Evolutionary conservation across 2,113 vertebrate species (phyloP).

Genomic region (Poeciliopsis prolifica): DNA sequence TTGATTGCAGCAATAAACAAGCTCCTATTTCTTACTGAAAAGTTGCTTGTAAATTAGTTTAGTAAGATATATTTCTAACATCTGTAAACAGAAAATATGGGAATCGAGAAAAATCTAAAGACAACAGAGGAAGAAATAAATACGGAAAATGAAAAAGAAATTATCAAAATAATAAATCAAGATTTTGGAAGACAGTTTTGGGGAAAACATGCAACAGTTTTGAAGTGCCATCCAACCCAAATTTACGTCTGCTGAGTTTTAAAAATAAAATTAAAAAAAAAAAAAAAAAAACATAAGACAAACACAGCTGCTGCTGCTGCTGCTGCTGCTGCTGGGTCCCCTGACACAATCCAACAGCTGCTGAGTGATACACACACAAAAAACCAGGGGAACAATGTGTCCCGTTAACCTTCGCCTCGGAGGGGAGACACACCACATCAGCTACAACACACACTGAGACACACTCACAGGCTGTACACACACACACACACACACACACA

Average conservation of each 20-base stretch:
- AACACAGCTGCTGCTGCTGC: slow-evolving; percentile 51
- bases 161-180: too few species aligned
- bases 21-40: too few species aligned
- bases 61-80: neutral
- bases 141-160: too few species aligned
- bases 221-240: slow-evolving; percentile 5
- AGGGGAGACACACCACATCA: slow-evolving; percentile 17
- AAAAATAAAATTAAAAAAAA: slow-evolving; percentile 9
- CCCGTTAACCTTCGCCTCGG: slow-evolving; percentile 24
- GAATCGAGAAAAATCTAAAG: neutral
- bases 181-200: neutral
- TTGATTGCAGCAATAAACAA: too few species aligned
- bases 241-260: slow-evolving; percentile 37
- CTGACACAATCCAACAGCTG: slow-evolving; percentile 50
- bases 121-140: too few species aligned
- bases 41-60: too few species aligned
- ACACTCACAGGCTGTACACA: slow-evolving; percentile 12
- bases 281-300: slow-evolving; percentile 10
- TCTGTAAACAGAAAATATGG: neutral
- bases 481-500: slow-evolving; percentile 19
- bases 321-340: slow-evolving; percentile 30
- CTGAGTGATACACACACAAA: slow-evolving; percentile 17
- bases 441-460: slow-evolving; percentile 31
- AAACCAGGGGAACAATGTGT: slow-evolving; percentile 24
- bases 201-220: neutral